Conservation (phyloP, 2,888 invertebrate genomes). For the Eledona agricola region DNA sequence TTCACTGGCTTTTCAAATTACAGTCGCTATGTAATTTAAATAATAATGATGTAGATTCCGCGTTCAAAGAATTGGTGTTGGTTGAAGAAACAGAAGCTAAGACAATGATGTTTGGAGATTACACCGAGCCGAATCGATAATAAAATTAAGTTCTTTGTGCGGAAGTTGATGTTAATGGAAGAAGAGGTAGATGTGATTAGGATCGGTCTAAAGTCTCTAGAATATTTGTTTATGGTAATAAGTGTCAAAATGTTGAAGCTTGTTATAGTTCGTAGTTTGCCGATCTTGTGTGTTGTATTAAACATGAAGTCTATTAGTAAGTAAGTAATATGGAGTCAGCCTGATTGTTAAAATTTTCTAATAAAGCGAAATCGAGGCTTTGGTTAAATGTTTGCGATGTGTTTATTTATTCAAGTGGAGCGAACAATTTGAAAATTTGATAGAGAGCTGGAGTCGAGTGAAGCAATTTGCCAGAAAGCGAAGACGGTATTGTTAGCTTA, state of each 20-base stretch:
- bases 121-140: slow-evolving; percentile 20
- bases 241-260: slow-evolving; percentile 24
- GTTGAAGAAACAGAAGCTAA: slow-evolving; percentile 2
- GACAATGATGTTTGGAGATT: slow-evolving; percentile 12
- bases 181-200: slow-evolving; percentile 22
- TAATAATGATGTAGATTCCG: slow-evolving; percentile 13
- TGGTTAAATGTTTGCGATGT: too few relatives aligned
- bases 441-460: slow-evolving; percentile 39
- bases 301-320: slow-evolving; percentile 19
- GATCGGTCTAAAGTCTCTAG: slow-evolving; percentile 19
- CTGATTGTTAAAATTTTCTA: slow-evolving; percentile 16
- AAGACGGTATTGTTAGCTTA: slow-evolving; percentile 40
- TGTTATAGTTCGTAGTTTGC: slow-evolving; percentile 20
- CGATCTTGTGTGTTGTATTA: slow-evolving; percentile 12
- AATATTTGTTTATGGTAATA: slow-evolving; percentile 29
- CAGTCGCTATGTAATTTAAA: slow-evolving; percentile 22
- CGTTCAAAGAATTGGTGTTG: slow-evolving; percentile 1
- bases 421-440: slow-evolving; percentile 36
- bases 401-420: slow-evolving; percentile 34
- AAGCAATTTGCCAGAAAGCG: slow-evolving; percentile 36
- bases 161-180: slow-evolving; percentile 22
- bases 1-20: too few relatives aligned
- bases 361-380: too few relatives aligned
- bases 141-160: slow-evolving; percentile 10
- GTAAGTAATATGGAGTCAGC: neutral